A percentile compares a stretch with the other conserved stretches of the same genome.
phyloP scores from a whole-genome alignment of 2,113 vertebrate species.

The Phrynocephalus versicolor region DNA sequence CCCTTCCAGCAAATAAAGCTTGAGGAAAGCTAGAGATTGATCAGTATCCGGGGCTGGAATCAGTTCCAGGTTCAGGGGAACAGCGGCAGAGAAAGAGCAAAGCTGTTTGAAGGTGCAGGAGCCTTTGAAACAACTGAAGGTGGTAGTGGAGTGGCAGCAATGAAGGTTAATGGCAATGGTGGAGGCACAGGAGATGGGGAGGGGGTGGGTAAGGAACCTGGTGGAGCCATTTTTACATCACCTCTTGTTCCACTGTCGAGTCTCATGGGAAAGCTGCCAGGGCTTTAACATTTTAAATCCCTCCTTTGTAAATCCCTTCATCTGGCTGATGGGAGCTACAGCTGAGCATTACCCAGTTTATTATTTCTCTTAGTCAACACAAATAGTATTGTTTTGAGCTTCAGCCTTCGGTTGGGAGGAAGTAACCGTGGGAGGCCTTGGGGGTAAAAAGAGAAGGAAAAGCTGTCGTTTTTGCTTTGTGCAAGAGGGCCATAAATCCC shows the following conservation, averaged over 20 bases:
- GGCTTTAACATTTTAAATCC: constrained; percentile 63
- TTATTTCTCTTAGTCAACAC: constrained; percentile 73
- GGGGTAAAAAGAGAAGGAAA: constrained; percentile 39
- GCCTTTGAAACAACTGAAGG: no score
- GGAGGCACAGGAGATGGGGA: not conserved
- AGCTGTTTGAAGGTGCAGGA: not conserved
- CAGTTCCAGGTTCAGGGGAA: no score
- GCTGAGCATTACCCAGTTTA: constrained; percentile 69
- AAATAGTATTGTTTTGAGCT: constrained; percentile 58
- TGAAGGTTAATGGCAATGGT: not conserved
- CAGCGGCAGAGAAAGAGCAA: not conserved
- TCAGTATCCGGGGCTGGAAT: not conserved
- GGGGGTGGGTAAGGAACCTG: not conserved
- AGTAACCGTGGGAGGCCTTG: constrained; percentile 47
- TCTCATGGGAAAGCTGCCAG: constrained; percentile 71
- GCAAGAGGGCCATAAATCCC: constrained; percentile 13
- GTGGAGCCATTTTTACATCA: constrained; percentile 46
- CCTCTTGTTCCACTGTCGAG: constrained; percentile 54
- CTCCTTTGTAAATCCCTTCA: constrained; percentile 70
- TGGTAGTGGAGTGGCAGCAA: not conserved
- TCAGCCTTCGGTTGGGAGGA: constrained; percentile 16
- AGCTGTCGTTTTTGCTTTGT: constrained; percentile 37
- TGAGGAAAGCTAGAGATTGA: not conserved
- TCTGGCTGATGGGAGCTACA: constrained; percentile 65
- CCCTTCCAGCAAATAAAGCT: not conserved